Conservation (phyloP, 2,797 vertebrate species). For the Hephaestus fuliginosus region DNA sequence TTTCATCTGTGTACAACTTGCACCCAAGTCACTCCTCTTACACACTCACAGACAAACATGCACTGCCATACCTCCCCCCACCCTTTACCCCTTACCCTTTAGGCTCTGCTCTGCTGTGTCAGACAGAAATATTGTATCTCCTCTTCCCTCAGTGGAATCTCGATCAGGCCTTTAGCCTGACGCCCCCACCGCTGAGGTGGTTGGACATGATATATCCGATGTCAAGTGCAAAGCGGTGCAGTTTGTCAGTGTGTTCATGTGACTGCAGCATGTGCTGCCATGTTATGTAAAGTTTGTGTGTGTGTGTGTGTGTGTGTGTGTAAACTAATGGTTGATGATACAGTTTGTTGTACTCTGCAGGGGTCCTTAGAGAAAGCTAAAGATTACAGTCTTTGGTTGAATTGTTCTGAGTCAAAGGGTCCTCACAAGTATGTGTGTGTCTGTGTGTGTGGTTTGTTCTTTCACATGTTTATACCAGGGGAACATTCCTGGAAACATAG, state of each 20-base stretch:
- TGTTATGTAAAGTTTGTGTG: not conserved
- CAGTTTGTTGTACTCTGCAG: not conserved
- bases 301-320: conserved; percentile 1
- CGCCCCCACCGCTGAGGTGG: conserved; percentile 7
- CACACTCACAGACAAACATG: not conserved
- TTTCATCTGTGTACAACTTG: too few species aligned
- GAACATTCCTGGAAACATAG: conserved; percentile 46
- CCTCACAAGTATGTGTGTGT: not conserved
- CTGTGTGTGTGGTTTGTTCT: conserved; percentile 20
- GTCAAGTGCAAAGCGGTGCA: not conserved
- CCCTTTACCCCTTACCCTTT: conserved; percentile 34
- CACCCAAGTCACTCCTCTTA: too few species aligned
- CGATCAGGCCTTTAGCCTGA: conserved; percentile 21
- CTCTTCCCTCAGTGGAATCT: conserved; percentile 29
- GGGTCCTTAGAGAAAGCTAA: not conserved
- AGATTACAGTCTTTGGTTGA: not conserved
- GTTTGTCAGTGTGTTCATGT: conserved; percentile 3
- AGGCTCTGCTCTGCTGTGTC: conserved; percentile 28
- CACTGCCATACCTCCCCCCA: not conserved
- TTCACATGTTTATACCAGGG: conserved; percentile 26
- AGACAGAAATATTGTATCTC: conserved; percentile 25
- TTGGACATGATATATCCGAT: conserved; percentile 29
- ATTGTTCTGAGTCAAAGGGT: not conserved
- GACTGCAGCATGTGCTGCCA: conserved; percentile 11
- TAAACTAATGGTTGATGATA: conserved; percentile 11